phyloP scores from a whole-genome alignment of 2,888 invertebrate genomes.

The Cataglyphis livida region DNA sequence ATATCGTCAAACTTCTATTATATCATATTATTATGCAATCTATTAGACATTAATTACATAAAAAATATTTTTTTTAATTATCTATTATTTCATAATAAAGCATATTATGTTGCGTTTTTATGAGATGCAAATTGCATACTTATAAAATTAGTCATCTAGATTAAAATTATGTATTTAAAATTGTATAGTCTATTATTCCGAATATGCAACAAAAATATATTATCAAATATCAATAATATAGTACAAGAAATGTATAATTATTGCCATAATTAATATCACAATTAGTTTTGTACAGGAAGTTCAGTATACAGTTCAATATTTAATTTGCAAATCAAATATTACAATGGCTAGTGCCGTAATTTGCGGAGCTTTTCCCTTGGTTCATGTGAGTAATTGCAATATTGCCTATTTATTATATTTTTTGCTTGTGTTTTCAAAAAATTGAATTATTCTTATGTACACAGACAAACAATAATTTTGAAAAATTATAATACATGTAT shows the following conservation, averaged over 20 bases:
- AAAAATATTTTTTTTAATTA: background rate
- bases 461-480: background rate
- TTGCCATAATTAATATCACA: background rate
- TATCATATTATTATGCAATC: background rate
- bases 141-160: background rate
- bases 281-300: conserved; percentile 72
- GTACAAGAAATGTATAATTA: background rate
- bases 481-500: too few relatives aligned
- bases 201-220: background rate
- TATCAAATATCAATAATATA: too few relatives aligned
- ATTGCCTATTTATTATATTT: background rate
- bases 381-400: conserved; percentile 70
- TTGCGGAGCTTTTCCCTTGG: conserved; percentile 76
- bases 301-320: conserved; percentile 64
- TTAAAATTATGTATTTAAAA: background rate
- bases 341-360: conserved; percentile 76
- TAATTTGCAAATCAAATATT: conserved; percentile 77
- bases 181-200: background rate
- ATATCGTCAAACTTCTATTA: background rate
- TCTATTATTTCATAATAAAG: background rate
- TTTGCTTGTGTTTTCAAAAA: background rate
- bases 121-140: background rate
- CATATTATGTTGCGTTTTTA: background rate
- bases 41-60: background rate
- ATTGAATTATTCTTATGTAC: background rate